Conservation (phyloP, 92 coral and sea anemone species). For the Chrysogorgia sp. region DNA sequence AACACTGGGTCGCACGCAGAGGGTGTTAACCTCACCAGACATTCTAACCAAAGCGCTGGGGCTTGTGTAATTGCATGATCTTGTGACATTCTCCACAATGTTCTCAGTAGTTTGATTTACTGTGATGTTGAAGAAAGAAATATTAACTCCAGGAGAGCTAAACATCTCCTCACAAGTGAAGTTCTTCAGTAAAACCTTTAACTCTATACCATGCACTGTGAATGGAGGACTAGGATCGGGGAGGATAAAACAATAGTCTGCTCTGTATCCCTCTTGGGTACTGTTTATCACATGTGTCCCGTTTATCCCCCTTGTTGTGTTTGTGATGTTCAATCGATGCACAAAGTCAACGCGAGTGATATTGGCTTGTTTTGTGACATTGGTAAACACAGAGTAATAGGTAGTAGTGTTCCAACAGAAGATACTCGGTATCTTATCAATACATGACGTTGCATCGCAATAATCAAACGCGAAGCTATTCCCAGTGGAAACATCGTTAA, state of each 20-base stretch:
- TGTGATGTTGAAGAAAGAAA: conserved; percentile 11
- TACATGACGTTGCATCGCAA: conserved; percentile 39
- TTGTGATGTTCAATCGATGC: background rate
- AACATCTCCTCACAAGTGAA: background rate
- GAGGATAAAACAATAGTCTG: background rate
- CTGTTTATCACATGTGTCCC: background rate
- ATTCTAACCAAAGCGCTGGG: conserved; percentile 5
- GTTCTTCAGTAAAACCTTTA: background rate
- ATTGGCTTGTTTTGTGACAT: background rate
- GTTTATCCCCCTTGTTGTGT: background rate
- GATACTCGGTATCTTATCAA: conserved; percentile 30
- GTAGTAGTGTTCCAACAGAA: conserved; percentile 3
- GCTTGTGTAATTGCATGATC: background rate
- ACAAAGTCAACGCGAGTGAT: background rate
- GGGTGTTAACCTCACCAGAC: conserved; percentile 30
- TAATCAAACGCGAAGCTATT: conserved; percentile 35
- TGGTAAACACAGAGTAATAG: background rate
- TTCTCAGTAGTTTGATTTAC: conserved; percentile 31
- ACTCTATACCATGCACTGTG: background rate
- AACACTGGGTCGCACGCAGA: background rate
- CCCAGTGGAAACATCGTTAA: background rate
- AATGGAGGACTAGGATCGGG: background rate
- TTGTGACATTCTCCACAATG: background rate
- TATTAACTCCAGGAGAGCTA: background rate
- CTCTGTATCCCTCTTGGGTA: background rate